Conservation (phyloP, 1,140 invertebrate genomes). For the Hyposmocoma kahamanoa region DNA sequence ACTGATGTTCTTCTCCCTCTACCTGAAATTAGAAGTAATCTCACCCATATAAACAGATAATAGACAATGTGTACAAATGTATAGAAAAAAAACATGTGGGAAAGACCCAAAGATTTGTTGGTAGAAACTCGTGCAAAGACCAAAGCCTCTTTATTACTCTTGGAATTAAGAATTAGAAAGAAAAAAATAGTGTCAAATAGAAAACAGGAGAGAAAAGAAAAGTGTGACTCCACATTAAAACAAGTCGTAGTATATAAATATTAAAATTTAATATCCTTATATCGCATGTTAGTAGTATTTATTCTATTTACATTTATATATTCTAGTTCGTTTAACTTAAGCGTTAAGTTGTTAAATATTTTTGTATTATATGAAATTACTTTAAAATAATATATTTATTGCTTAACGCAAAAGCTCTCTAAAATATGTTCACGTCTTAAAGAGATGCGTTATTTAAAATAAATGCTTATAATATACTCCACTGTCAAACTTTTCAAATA, state of each 20-base stretch:
- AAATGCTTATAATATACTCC: not conserved
- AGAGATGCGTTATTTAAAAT: conserved; percentile 21
- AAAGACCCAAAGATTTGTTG: conserved; percentile 11
- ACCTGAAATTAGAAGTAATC: conserved; percentile 72
- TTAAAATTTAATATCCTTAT: conserved; percentile 36
- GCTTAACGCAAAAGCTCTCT: conserved; percentile 28
- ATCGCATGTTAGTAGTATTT: conserved; percentile 12
- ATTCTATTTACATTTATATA: conserved; percentile 28
- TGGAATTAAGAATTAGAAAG: conserved; percentile 34
- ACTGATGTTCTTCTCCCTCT: conserved; percentile 68
- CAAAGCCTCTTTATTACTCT: conserved; percentile 70
- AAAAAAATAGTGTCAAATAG: conserved; percentile 1
- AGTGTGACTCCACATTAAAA: conserved; percentile 34
- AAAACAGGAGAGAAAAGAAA: not conserved
- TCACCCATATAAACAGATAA: conserved; percentile 65
- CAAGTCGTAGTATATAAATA: conserved; percentile 34
- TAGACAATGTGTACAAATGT: conserved; percentile 19
- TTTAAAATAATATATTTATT: conserved; percentile 10
- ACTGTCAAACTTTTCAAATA: too few species aligned
- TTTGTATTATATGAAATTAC: not conserved
- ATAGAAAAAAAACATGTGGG: conserved; percentile 13
- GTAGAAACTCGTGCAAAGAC: conserved; percentile 53
- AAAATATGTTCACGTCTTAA: conserved; percentile 19
- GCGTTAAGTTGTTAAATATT: conserved; percentile 21
- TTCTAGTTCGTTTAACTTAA: conserved; percentile 25